Conservation (phyloP, 2,797 vertebrate species). For the Hyperoplus immaculatus region DNA sequence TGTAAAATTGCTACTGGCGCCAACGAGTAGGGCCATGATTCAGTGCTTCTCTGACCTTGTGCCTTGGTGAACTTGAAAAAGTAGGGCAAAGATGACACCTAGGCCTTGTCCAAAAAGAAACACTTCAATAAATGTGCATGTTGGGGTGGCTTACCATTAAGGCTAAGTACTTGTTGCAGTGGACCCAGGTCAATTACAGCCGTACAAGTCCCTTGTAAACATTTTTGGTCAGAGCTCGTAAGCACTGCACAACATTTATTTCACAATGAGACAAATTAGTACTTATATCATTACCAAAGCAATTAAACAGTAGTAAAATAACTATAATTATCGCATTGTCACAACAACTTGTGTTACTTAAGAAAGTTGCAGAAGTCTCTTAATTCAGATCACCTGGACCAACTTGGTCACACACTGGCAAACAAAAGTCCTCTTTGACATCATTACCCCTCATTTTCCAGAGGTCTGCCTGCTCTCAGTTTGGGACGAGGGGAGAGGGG, state of each 20-base stretch:
- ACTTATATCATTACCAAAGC: neutral
- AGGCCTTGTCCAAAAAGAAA: neutral
- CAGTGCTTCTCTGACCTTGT: neutral
- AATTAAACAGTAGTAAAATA: neutral
- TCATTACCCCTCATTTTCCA: slow-evolving; percentile 24
- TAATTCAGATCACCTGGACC: slow-evolving; percentile 29
- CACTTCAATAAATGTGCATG: too few relatives aligned
- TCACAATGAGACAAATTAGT: neutral
- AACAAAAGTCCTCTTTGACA: slow-evolving; percentile 16
- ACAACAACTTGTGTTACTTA: slow-evolving; percentile 6
- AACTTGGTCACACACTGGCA: slow-evolving; percentile 2
- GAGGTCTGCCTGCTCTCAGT: slow-evolving; percentile 25
- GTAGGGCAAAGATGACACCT: neutral
- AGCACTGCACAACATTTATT: neutral
- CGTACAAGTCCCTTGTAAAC: too few relatives aligned
- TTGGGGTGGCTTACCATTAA: too few relatives aligned
- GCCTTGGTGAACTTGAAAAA: slow-evolving; percentile 13
- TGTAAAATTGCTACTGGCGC: slow-evolving; percentile 17
- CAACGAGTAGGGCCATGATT: neutral
- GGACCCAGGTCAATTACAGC: too few relatives aligned
- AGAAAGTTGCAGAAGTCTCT: slow-evolving; percentile 14
- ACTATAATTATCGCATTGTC: neutral
- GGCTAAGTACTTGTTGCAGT: too few relatives aligned
- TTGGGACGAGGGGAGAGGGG: slow-evolving; percentile 27
- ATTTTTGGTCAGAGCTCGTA: neutral